Percentiles rank a stretch among this genome's conserved stretches.
These are phyloP conservation scores for Verasper variegatus DNA, from an alignment of 2,113 vertebrate genomes.

Conservation along the genomic window DNA sequence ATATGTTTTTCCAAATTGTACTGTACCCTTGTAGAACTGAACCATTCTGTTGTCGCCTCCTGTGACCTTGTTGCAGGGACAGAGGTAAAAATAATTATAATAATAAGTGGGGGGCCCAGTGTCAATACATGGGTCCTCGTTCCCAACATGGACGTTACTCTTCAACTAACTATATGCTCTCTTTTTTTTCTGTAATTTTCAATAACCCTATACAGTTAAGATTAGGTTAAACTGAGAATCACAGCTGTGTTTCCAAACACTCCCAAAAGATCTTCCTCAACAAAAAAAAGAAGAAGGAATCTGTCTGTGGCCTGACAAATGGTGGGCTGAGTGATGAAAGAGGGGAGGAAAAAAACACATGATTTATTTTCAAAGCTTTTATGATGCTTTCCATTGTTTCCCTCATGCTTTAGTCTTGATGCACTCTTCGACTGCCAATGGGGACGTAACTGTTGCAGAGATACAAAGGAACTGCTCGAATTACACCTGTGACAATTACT, in stretches of 20 bases:
- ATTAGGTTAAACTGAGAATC: conserved; percentile 66
- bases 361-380: conserved; percentile 70
- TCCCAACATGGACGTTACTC: conserved; percentile 6
- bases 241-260: conserved; percentile 65
- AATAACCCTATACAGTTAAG: conserved; percentile 45
- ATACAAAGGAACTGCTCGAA: conserved; percentile 78
- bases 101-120: not conserved
- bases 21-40: not conserved
- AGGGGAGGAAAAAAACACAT: conserved; percentile 27
- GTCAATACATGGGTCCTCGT: not conserved
- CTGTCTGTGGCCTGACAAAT: conserved; percentile 53
- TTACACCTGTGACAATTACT: conserved; percentile 78
- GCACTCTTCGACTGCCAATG: conserved; percentile 51
- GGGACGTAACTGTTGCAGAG: conserved; percentile 74
- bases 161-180: conserved; percentile 34
- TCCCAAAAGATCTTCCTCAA: conserved; percentile 16
- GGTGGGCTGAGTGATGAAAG: conserved; percentile 30
- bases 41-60: not conserved
- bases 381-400: conserved; percentile 61
- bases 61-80: conserved; percentile 1
- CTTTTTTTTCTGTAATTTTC: conserved; percentile 54
- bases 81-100: not conserved
- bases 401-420: conserved; percentile 45
- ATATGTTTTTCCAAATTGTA: not conserved
- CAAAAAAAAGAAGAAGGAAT: conserved; percentile 20